A percentile compares a stretch with the other conserved stretches of the same genome.
These are phyloP conservation scores for Molorchus minor DNA, from an alignment of 2,888 invertebrate genomes.

Conservation along the genomic window DNA sequence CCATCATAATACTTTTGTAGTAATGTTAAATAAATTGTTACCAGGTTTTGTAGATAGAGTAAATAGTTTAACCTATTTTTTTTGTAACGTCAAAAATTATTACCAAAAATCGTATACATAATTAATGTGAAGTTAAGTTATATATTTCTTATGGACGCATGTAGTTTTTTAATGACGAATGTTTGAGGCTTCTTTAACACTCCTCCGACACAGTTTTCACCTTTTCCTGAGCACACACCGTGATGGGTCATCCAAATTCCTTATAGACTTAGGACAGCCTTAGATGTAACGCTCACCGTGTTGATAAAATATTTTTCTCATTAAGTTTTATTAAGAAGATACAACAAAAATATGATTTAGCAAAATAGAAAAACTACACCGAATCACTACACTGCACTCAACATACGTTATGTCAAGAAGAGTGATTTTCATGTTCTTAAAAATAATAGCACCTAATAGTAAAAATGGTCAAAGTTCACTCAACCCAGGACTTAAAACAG, in stretches of 20 bases:
- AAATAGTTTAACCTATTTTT: conserved; percentile 60
- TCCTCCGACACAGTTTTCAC: conserved; percentile 39
- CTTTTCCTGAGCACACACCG: conserved; percentile 49
- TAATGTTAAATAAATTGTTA: conserved; percentile 58
- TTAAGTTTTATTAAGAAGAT: no score
- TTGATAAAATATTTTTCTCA: conserved; percentile 21
- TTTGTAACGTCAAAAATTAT: conserved; percentile 57
- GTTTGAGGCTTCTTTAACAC: conserved; percentile 53
- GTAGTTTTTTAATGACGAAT: conserved; percentile 53
- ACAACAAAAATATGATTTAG: no score
- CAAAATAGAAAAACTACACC: no score
- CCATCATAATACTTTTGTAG: conserved; percentile 62
- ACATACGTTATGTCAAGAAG: no score
- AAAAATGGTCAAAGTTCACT: no score
- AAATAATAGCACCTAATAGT: no score
- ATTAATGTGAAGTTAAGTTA: conserved; percentile 32
- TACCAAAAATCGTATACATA: conserved; percentile 39
- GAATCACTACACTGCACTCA: no score
- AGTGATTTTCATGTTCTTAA: no score
- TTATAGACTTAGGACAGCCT: conserved; percentile 51
- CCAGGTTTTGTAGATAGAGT: conserved; percentile 59
- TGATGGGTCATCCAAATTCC: conserved; percentile 64
- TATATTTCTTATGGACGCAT: conserved; percentile 48
- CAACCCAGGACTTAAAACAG: no score
- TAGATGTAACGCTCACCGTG: conserved; percentile 43